phyloP scores from a whole-genome alignment of 2,113 vertebrate genomes.

The Helogale parvula region DNA sequence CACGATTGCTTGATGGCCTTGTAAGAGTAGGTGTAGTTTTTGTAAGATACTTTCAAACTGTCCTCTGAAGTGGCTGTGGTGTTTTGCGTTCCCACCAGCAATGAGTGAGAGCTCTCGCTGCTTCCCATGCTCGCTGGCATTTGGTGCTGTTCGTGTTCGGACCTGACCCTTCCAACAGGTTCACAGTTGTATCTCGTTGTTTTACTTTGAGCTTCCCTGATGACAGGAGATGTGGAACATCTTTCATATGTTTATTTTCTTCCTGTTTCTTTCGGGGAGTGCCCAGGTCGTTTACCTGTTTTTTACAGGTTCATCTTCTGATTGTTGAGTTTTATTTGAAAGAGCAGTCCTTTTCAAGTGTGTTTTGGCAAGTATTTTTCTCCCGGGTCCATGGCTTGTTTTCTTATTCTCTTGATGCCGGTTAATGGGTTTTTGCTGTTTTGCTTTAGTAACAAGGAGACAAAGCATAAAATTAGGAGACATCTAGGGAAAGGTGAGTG shows the following conservation, averaged over 20 bases:
- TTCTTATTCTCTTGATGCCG: constrained; percentile 12
- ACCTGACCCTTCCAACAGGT: background rate
- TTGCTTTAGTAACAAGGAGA: background rate
- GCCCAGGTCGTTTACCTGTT: background rate
- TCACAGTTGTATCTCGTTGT: background rate
- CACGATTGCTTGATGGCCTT: background rate
- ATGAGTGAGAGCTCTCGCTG: background rate
- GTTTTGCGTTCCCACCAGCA: background rate
- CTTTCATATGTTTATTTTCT: background rate
- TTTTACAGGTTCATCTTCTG: background rate
- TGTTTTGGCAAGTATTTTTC: constrained; percentile 42
- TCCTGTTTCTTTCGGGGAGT: background rate
- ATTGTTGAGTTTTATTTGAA: background rate
- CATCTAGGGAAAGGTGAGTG: background rate
- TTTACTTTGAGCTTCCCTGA: background rate
- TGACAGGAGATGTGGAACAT: background rate
- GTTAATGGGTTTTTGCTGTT: constrained; percentile 11
- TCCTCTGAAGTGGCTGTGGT: background rate
- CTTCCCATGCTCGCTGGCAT: background rate
- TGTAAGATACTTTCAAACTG: background rate
- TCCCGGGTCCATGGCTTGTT: background rate
- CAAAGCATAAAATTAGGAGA: background rate
- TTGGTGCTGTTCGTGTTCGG: background rate
- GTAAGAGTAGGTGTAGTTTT: background rate
- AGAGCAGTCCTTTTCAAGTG: background rate